Conservation (phyloP, 2,113 vertebrate genomes). For the Myrmecobius fasciatus region DNA sequence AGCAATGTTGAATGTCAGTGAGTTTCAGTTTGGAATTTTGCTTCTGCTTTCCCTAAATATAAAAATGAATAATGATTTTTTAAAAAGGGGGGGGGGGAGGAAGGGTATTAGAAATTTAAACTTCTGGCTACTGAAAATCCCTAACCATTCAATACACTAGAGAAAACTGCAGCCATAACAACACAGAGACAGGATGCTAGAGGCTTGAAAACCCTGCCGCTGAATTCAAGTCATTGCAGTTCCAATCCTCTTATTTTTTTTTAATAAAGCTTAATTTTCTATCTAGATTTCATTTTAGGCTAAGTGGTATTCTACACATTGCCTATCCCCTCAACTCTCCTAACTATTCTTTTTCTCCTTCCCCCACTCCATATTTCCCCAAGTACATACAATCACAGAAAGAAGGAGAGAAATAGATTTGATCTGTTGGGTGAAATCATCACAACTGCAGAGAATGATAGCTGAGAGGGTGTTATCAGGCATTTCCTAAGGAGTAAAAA, state of each 20-base stretch:
- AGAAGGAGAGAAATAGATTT: conserved; percentile 43
- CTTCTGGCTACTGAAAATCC: conserved; percentile 66
- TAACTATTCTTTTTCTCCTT: background rate
- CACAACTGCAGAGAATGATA: conserved; percentile 28
- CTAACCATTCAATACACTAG: conserved; percentile 64
- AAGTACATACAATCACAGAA: background rate
- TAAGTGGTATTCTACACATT: conserved; percentile 28
- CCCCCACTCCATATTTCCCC: background rate
- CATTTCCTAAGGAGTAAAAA: conserved; percentile 33
- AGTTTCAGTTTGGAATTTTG: conserved; percentile 7
- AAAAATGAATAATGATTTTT: background rate
- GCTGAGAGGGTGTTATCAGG: conserved; percentile 32
- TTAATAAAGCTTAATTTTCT: conserved; percentile 37
- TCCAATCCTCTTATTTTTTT: conserved; percentile 18
- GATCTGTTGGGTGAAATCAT: conserved; percentile 51
- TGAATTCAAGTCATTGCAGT: conserved; percentile 67
- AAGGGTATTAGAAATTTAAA: background rate
- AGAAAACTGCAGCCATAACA: conserved; percentile 74
- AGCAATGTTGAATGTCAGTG: background rate
- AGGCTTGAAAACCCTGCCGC: conserved; percentile 14
- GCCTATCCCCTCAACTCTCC: background rate
- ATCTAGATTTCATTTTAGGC: conserved; percentile 46
- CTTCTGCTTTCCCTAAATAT: conserved; percentile 4
- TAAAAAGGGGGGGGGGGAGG: background rate
- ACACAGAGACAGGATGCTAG: conserved; percentile 71